A percentile compares a stretch with the other conserved stretches of the same genome.
Conservation (phyloP, 2,113 vertebrate genomes). For the Oophaga pumilio region DNA sequence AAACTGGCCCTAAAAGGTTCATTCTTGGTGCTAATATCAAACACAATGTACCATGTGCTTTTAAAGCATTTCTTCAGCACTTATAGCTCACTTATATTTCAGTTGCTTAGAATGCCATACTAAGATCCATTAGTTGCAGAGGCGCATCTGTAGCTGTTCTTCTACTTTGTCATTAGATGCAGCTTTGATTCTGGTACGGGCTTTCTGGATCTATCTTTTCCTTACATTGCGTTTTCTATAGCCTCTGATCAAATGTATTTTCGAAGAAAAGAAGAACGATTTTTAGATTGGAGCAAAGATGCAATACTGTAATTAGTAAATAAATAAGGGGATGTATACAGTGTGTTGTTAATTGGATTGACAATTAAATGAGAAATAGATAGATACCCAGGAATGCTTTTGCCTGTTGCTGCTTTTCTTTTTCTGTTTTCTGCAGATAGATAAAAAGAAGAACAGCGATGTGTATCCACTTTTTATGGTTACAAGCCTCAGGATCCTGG, state of each 20-base stretch:
- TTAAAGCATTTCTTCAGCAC: not conserved
- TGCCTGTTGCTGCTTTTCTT: no score
- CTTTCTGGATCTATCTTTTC: not conserved
- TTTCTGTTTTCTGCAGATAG: no score
- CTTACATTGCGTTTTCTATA: not conserved
- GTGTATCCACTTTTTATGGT: no score
- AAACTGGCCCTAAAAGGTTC: slow-evolving; percentile 7
- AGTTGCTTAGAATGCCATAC: not conserved
- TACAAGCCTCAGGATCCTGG: no score
- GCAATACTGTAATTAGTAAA: no score
- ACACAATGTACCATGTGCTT: not conserved
- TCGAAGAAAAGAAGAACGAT: not conserved
- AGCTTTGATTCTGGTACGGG: not conserved
- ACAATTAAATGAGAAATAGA: no score
- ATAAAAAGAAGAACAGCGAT: no score
- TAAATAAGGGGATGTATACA: no score
- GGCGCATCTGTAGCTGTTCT: not conserved
- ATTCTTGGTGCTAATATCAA: not conserved
- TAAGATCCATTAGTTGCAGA: slow-evolving; percentile 5
- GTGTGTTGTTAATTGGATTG: no score
- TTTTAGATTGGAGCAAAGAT: not conserved
- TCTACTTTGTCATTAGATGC: not conserved
- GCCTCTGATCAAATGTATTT: not conserved
- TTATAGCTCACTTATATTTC: not conserved
- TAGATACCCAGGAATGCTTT: no score